phyloP scores from a whole-genome alignment of 2,888 invertebrate species.

The Clanis bilineata region DNA sequence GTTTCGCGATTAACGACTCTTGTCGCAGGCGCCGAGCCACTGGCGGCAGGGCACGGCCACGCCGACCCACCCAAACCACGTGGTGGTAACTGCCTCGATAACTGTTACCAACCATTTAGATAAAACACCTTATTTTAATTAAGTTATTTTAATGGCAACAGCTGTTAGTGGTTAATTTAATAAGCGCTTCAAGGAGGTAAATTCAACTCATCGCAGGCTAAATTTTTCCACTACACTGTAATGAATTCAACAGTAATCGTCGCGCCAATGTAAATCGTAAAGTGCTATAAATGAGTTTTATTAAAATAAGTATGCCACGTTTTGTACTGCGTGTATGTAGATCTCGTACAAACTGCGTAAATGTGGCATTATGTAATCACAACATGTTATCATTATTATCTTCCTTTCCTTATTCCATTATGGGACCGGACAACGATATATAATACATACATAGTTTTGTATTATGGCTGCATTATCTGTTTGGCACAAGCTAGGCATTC shows the following conservation, averaged over 20 bases:
- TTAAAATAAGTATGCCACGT: not conserved
- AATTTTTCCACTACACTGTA: not conserved
- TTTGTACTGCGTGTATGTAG: not conserved
- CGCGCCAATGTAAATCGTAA: not conserved
- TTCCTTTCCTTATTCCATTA: not conserved
- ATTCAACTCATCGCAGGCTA: not conserved
- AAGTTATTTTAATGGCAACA: not conserved
- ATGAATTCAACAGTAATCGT: not conserved
- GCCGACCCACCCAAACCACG: too few species aligned
- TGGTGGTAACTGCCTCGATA: not conserved
- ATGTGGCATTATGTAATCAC: not conserved
- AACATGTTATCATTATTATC: not conserved
- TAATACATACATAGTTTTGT: not conserved
- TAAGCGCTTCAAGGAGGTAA: not conserved
- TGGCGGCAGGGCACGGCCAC: too few species aligned
- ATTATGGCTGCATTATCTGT: too few species aligned
- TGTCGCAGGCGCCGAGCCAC: constrained; percentile 11
- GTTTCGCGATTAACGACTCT: constrained; percentile 40
- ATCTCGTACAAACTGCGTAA: not conserved
- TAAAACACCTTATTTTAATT: not conserved
- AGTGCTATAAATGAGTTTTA: not conserved
- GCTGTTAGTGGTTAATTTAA: not conserved
- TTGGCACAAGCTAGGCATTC: too few species aligned
- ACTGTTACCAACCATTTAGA: not conserved
- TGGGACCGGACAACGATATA: not conserved